Evolutionary conservation across 2,888 invertebrate genomes (phyloP).

Genomic region (Diadegma fenestrale): DNA sequence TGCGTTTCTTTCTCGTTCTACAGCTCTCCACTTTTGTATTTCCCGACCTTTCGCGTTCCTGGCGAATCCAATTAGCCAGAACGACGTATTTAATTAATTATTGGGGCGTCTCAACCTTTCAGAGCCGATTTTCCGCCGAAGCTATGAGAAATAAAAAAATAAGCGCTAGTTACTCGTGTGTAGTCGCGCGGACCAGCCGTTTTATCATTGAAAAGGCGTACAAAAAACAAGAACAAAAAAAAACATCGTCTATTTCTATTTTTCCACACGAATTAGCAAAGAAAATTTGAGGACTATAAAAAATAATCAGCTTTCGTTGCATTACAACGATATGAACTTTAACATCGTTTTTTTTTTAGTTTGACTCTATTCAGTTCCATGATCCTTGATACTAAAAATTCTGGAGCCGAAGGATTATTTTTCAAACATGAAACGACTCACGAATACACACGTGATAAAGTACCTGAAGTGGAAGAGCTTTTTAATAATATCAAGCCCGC

Average conservation of each 20-base stretch:
- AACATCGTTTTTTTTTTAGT: too few relatives aligned
- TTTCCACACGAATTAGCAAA: background rate
- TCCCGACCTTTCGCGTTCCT: slow-evolving; percentile 18
- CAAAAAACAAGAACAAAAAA: background rate
- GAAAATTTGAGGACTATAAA: too few relatives aligned
- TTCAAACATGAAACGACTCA: background rate
- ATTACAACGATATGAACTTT: too few relatives aligned
- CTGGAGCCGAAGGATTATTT: background rate
- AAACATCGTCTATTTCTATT: background rate
- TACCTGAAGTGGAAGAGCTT: slow-evolving; percentile 8
- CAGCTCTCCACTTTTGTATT: background rate
- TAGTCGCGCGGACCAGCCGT: background rate
- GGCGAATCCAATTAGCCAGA: slow-evolving; percentile 46
- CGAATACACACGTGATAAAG: background rate
- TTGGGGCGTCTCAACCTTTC: slow-evolving; percentile 48
- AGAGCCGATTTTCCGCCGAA: background rate
- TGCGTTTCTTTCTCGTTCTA: slow-evolving; percentile 26
- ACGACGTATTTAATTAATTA: slow-evolving; percentile 60
- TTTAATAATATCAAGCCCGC: slow-evolving; percentile 53
- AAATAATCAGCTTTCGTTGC: too few relatives aligned
- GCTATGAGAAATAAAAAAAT: slow-evolving; percentile 20
- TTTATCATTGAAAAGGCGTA: background rate
- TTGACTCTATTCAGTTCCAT: background rate
- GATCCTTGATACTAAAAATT: background rate
- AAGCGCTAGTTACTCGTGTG: background rate